Conservation (phyloP, 2,888 invertebrate species). For the Polia nebulosa region DNA sequence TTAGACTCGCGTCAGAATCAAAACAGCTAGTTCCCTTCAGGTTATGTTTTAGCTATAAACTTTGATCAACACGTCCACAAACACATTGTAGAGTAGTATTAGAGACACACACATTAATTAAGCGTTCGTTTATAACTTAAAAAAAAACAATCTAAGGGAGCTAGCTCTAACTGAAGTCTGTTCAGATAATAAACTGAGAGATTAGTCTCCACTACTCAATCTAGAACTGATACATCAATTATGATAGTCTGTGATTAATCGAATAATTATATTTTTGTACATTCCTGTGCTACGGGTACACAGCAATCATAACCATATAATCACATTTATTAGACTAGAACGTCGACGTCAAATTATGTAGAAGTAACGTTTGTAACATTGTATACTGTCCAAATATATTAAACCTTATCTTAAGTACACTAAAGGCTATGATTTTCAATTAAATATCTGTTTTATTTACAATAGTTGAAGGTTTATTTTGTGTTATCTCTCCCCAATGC, state of each 20-base stretch:
- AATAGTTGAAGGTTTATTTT: slow-evolving; percentile 67
- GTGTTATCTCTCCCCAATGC: slow-evolving; percentile 64
- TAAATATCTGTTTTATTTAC: slow-evolving; percentile 67
- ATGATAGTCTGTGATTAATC: slow-evolving; percentile 83
- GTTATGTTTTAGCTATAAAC: slow-evolving; percentile 40
- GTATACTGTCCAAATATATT: slow-evolving; percentile 66
- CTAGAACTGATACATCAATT: slow-evolving; percentile 71
- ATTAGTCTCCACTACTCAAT: slow-evolving; percentile 45
- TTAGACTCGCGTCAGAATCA: slow-evolving; percentile 1
- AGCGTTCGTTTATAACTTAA: slow-evolving; percentile 27
- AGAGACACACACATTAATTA: slow-evolving; percentile 41
- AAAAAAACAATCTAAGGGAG: slow-evolving; percentile 32
- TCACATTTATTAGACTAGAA: slow-evolving; percentile 63
- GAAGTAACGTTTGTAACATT: slow-evolving; percentile 64
- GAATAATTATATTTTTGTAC: slow-evolving; percentile 88
- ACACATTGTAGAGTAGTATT: slow-evolving; percentile 47
- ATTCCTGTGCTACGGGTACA: slow-evolving; percentile 89
- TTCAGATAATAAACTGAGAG: slow-evolving; percentile 34
- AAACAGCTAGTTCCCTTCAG: slow-evolving; percentile 6
- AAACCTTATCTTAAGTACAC: slow-evolving; percentile 57
- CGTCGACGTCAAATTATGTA: slow-evolving; percentile 70
- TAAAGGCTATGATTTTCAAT: slow-evolving; percentile 72
- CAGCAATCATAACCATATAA: slow-evolving; percentile 60
- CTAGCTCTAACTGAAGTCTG: slow-evolving; percentile 31
- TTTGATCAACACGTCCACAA: slow-evolving; percentile 50